Evolutionary conservation across 2,888 invertebrate species (phyloP).

Genomic region (Drosophila subsilvestris): DNA sequence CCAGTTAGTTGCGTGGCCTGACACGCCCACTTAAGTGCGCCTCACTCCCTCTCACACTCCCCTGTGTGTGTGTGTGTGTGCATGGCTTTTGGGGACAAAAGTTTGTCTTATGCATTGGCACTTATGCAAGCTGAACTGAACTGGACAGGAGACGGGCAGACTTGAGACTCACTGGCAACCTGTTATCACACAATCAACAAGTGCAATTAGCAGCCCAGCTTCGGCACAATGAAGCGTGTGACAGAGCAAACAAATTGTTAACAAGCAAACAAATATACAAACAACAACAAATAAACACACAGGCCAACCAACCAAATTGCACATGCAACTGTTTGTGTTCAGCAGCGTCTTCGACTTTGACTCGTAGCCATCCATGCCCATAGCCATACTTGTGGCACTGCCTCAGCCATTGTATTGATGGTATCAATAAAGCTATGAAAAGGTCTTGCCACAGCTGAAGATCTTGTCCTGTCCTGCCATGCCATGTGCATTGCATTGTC

Average conservation of each 20-base stretch:
- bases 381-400: neutral
- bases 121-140: constrained; percentile 59
- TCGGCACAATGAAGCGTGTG: constrained; percentile 71
- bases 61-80: constrained; percentile 4
- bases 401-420: constrained; percentile 5
- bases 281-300: constrained; percentile 47
- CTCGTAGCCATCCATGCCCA: neutral
- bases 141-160: no score
- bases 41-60: neutral
- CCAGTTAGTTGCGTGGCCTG: constrained; percentile 60
- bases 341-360: neutral
- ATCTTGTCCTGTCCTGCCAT: constrained; percentile 8
- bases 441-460: constrained; percentile 13
- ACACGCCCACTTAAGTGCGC: constrained; percentile 60
- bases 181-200: constrained; percentile 77
- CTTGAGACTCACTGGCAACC: constrained; percentile 32
- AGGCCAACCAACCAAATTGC: constrained; percentile 33
- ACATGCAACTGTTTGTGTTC: constrained; percentile 21
- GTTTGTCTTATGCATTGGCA: constrained; percentile 74
- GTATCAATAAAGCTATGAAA: constrained; percentile 43
- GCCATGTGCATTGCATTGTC: neutral
- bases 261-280: constrained; percentile 65
- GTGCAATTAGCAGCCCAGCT: constrained; percentile 73
- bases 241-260: constrained; percentile 76
- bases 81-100: constrained; percentile 45